These are phyloP conservation scores for Lissocephala sabroskyi DNA, from an alignment of 2,888 invertebrate genomes.

Conservation along the genomic window DNA sequence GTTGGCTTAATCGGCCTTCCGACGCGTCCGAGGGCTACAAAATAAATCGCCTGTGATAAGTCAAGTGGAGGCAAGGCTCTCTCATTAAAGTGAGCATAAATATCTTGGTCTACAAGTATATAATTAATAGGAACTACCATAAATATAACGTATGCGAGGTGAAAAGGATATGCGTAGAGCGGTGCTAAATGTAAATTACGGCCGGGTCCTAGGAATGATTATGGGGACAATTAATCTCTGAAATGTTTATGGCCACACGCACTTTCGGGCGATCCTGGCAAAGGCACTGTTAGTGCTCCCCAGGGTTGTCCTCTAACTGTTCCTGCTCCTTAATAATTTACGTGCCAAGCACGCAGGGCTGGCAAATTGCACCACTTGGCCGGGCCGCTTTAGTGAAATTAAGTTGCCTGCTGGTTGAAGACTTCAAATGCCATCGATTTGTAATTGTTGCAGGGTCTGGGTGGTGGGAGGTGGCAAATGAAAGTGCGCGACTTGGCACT, in stretches of 20 bases:
- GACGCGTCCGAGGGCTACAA: constrained; percentile 21
- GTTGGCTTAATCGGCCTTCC: too few relatives aligned
- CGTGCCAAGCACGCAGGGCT: constrained; percentile 1
- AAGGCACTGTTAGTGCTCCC: constrained; percentile 23
- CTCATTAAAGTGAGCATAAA: constrained; percentile 39
- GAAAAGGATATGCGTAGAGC: constrained; percentile 29
- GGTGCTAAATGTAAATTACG: neutral
- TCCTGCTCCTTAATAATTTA: constrained; percentile 6
- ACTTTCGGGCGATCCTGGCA: neutral
- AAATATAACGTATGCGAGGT: constrained; percentile 54
- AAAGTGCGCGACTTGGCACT: too few relatives aligned
- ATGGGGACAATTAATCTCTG: constrained; percentile 54
- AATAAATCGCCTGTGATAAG: constrained; percentile 56
- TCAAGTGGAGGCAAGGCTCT: constrained; percentile 30
- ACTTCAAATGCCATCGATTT: constrained; percentile 34
- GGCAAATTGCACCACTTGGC: neutral
- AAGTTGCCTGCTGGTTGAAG: neutral
- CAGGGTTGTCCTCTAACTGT: constrained; percentile 5
- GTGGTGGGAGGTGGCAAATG: too few relatives aligned
- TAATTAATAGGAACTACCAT: constrained; percentile 61
- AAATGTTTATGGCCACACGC: constrained; percentile 43
- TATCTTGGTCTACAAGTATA: constrained; percentile 48
- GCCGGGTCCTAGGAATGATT: constrained; percentile 28
- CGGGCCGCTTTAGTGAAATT: neutral
- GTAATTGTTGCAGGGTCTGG: too few relatives aligned